Evolutionary conservation across 2,888 invertebrate genomes (phyloP).

Genomic region (Synanthedon tipuliformis): DNA sequence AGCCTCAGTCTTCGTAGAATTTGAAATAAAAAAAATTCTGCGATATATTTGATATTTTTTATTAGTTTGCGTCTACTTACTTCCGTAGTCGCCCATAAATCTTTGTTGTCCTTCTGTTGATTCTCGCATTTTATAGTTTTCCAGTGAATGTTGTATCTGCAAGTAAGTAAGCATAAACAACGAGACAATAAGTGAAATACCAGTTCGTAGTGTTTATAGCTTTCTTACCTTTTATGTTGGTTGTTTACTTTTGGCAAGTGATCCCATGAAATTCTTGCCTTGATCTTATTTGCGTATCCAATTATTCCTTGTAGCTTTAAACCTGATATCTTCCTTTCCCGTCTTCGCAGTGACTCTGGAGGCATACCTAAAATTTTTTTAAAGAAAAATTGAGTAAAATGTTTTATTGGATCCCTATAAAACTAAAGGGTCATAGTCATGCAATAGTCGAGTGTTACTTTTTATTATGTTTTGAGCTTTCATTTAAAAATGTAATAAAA

Average conservation of each 20-base stretch:
- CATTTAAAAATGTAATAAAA: too few relatives aligned
- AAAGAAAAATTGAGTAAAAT: background rate
- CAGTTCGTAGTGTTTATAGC: background rate
- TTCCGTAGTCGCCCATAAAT: constrained; percentile 65
- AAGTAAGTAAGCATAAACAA: background rate
- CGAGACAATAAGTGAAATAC: background rate
- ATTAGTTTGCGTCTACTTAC: constrained; percentile 25
- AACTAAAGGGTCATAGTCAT: too few relatives aligned
- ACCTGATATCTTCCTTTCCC: constrained; percentile 37
- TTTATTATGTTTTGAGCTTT: too few relatives aligned
- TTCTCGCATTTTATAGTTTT: constrained; percentile 41
- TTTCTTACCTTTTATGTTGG: constrained; percentile 29
- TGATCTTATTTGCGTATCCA: constrained; percentile 49
- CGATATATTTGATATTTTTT: too few relatives aligned
- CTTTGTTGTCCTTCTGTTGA: constrained; percentile 41
- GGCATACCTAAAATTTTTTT: constrained; percentile 23
- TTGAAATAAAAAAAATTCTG: too few relatives aligned
- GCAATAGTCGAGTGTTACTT: too few relatives aligned
- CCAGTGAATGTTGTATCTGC: constrained; percentile 54
- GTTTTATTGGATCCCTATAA: too few relatives aligned
- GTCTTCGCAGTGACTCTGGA: constrained; percentile 33
- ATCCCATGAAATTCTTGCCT: constrained; percentile 52
- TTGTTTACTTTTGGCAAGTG: background rate
- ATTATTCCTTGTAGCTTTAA: constrained; percentile 46
- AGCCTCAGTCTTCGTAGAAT: too few relatives aligned